Evolutionary conservation across 2,888 invertebrate species (phyloP), one percentile per base, ranked within the genome.

Genomic region (Caenorhabditis zanzibari): DNA sequence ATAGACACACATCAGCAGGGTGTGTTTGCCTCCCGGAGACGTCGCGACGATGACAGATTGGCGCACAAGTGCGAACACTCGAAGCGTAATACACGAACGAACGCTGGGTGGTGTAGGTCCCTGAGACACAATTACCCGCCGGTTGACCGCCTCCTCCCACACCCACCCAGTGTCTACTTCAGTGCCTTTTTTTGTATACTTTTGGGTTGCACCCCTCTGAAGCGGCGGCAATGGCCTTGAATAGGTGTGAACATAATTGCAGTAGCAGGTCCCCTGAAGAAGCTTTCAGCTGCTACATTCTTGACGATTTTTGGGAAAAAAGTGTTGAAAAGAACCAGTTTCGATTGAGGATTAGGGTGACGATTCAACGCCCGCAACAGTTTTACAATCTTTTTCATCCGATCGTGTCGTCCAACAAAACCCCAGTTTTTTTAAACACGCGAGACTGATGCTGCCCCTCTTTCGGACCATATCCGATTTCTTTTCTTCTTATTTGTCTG

Each of bases 1-100:
- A 24, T 6, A 24, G 24, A 54, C 5, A 12, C 12, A 19, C 14
- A 26, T 14, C 14, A 14, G 54, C 10, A 3, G 61, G 47, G 44
- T 44, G 63, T 63, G 63, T 63, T 63, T 44, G 44, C 32, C n/a
- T 58, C 44, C 61, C 44, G 63, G 26, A 47, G 58, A 64, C 47
- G 26, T 54, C 54, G 38, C 10, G 44, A 44, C 66, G 44, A 69
- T 79, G 79, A 79, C 79, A 79, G 79, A 79, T 79, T 79, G 79
- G 79, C 79, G 79, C 71, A 79, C 71, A 77, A 71, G 68, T 68
- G 76, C 59, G 76, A 76, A 76, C 76, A 59, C 54, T 56, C 71
- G 71, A 61, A 69, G 38, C 54, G 66, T 47, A 47, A 52, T 24
- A 58, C n/a, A n/a, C 32, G 59, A 61, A 61, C 59, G 59, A n/a